A percentile compares a stretch with the other conserved stretches of the same genome.
Conservation (phyloP, 2,113 vertebrate genomes). For the Nannospalax galili region DNA sequence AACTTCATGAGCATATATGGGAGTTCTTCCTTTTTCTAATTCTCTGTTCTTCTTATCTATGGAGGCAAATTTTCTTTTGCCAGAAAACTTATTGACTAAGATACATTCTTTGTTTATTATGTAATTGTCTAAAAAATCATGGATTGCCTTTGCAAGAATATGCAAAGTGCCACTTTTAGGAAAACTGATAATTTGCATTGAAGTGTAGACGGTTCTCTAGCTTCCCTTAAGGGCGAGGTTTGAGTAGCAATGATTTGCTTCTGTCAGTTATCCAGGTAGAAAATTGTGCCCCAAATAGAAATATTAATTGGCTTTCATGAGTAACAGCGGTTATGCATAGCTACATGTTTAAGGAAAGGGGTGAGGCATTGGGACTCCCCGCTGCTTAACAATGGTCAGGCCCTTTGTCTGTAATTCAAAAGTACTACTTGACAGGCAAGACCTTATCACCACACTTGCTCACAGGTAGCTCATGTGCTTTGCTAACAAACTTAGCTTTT, state of each 20-base stretch:
- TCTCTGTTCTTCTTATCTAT: background rate
- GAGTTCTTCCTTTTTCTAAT: background rate
- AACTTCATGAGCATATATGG: background rate
- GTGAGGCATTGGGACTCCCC: background rate
- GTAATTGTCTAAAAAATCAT: background rate
- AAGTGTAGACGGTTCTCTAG: background rate
- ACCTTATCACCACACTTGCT: background rate
- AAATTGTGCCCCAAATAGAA: background rate
- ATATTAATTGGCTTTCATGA: background rate
- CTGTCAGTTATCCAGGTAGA: background rate
- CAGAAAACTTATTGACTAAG: background rate
- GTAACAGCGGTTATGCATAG: background rate
- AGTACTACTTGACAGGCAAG: slow-evolving; percentile 18
- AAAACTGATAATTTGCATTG: background rate
- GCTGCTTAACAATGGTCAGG: background rate
- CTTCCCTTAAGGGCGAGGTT: background rate
- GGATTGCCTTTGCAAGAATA: background rate
- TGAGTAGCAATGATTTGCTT: background rate
- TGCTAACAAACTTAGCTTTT: background rate
- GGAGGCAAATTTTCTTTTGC: background rate
- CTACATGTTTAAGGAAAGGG: background rate
- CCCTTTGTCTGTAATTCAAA: background rate
- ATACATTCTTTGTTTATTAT: background rate
- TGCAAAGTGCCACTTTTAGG: background rate
- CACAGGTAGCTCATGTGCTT: background rate